Conservation (phyloP, 1,140 invertebrate genomes). For the Chymomyza costata region DNA sequence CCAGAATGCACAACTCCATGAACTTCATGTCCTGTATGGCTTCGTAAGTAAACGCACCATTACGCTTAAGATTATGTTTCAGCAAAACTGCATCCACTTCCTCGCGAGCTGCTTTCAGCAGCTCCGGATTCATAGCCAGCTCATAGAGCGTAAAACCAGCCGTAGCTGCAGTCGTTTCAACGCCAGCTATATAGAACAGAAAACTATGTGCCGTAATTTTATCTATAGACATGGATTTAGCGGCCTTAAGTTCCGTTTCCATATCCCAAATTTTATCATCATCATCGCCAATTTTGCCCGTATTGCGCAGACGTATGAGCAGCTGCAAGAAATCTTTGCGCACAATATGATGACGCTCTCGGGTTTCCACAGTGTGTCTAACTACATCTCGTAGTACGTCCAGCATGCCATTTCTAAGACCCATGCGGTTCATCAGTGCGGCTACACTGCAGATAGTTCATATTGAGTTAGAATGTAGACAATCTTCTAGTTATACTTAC, state of each 20-base stretch:
- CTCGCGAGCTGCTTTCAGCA: constrained; percentile 66
- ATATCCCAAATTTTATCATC: constrained; percentile 58
- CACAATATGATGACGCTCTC: constrained; percentile 76
- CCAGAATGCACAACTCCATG: constrained; percentile 77
- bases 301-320: constrained; percentile 76
- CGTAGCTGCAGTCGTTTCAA: constrained; percentile 82
- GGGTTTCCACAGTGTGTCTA: constrained; percentile 76
- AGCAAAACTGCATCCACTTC: constrained; percentile 76
- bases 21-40: constrained; percentile 77
- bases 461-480: too few relatives aligned
- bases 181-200: constrained; percentile 82
- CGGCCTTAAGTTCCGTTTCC: constrained; percentile 39
- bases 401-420: constrained; percentile 26
- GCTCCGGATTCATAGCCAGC: constrained; percentile 75
- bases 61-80: constrained; percentile 55
- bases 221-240: constrained; percentile 75
- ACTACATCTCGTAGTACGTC: constrained; percentile 69
- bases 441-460: too few relatives aligned
- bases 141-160: constrained; percentile 79
- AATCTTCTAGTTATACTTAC: constrained; percentile 27
- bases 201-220: constrained; percentile 79
- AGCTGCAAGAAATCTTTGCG: constrained; percentile 78
- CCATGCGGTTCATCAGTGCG: constrained; percentile 48
- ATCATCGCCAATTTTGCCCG: constrained; percentile 67
- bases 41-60: constrained; percentile 77